phyloP scores from a whole-genome alignment of 2,888 invertebrate genomes.

The Sphinx pinastri region DNA sequence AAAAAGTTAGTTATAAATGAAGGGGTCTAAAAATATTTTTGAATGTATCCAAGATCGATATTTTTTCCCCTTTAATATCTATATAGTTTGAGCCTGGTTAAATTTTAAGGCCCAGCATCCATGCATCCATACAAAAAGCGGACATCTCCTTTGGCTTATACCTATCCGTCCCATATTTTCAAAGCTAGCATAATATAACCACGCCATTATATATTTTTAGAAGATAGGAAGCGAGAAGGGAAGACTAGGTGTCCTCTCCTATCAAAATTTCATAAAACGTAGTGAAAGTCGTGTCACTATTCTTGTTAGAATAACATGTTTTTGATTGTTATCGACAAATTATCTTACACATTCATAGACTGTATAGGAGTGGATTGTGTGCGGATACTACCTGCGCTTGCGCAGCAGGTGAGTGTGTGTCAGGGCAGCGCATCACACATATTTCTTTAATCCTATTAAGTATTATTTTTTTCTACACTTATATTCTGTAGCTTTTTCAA shows the following conservation, averaged over 20 bases:
- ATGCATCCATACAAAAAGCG: no score
- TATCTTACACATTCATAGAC: neutral
- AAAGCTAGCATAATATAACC: no score
- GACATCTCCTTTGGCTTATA: no score
- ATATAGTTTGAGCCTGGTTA: no score
- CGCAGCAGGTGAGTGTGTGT: neutral
- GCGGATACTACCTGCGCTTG: neutral
- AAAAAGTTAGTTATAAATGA: no score
- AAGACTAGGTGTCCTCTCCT: neutral
- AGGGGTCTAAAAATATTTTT: no score
- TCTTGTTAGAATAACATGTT: conserved; percentile 1
- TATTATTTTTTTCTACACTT: neutral
- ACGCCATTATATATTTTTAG: no score
- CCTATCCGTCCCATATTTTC: no score
- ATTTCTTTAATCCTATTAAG: neutral
- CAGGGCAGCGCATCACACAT: neutral
- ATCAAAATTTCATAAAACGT: neutral
- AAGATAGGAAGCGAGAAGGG: neutral
- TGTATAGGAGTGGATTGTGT: neutral
- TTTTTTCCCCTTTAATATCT: no score
- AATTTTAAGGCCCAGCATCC: no score
- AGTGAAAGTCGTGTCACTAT: neutral
- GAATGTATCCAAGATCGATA: no score
- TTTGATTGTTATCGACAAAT: conserved; percentile 21
- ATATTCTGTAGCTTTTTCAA: neutral